A percentile compares a stretch with the other conserved stretches of the same genome.
Conservation (phyloP, 2,888 invertebrate species). For the Ectemnius cavifrons region DNA sequence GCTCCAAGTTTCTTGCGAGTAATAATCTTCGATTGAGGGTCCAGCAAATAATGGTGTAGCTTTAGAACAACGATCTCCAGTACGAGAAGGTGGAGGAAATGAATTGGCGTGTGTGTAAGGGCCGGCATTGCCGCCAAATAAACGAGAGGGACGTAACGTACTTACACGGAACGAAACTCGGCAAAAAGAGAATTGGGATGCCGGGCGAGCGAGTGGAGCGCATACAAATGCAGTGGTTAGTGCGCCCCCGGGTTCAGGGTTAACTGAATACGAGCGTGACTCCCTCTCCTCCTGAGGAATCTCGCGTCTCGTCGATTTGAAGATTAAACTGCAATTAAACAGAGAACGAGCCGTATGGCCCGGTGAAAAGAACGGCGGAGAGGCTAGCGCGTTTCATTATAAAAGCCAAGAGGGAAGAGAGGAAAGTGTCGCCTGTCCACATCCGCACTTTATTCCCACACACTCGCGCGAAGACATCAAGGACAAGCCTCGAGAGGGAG, state of each 20-base stretch:
- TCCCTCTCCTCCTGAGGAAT: slow-evolving; percentile 7
- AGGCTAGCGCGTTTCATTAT: slow-evolving; percentile 10
- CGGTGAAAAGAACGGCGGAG: background rate
- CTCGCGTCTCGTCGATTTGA: slow-evolving; percentile 27
- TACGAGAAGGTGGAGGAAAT: background rate
- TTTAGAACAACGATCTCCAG: slow-evolving; percentile 36
- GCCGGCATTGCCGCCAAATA: slow-evolving; percentile 55
- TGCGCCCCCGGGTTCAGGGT: slow-evolving; percentile 41
- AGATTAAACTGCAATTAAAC: slow-evolving; percentile 50
- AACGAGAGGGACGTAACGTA: slow-evolving; percentile 56
- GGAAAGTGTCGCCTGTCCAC: slow-evolving; percentile 16
- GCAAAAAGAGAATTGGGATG: slow-evolving; percentile 58
- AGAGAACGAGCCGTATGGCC: background rate
- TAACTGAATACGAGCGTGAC: slow-evolving; percentile 38
- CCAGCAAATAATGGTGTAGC: background rate
- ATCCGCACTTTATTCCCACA: background rate
- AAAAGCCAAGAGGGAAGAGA: slow-evolving; percentile 6
- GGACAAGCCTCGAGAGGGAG: too few species aligned
- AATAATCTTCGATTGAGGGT: too few species aligned
- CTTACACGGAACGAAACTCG: slow-evolving; percentile 57
- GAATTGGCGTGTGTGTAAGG: slow-evolving; percentile 17
- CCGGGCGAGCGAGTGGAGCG: slow-evolving; percentile 51
- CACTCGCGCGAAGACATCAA: background rate
- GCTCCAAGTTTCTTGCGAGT: too few species aligned
- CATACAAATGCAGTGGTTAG: slow-evolving; percentile 65